These are phyloP conservation scores for Paramormyrops kingsleyae DNA, from an alignment of 2,113 vertebrate species.

Conservation along the genomic window DNA sequence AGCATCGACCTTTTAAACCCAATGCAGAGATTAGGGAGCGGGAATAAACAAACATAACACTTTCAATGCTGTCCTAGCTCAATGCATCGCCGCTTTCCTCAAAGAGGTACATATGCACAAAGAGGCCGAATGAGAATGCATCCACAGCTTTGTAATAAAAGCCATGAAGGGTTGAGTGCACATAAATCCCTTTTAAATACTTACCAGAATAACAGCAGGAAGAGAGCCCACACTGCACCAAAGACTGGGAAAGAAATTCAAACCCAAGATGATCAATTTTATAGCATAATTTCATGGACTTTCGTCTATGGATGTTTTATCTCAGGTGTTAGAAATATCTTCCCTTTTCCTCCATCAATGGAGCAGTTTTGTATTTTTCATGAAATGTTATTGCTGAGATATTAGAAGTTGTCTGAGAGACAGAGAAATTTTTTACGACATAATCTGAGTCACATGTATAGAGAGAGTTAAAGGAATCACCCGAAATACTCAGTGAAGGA, in stretches of 20 bases:
- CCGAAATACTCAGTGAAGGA: not conserved
- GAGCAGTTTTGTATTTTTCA: too few relatives aligned
- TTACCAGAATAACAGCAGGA: not conserved
- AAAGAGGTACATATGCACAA: not conserved
- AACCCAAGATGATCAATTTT: not conserved
- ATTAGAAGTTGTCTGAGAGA: not conserved
- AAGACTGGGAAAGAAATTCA: not conserved
- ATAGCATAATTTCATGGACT: not conserved
- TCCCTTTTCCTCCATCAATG: not conserved
- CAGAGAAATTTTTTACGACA: not conserved
- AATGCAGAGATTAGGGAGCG: not conserved
- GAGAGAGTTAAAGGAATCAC: not conserved
- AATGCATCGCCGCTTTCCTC: not conserved
- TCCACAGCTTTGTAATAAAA: not conserved
- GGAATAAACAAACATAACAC: not conserved
- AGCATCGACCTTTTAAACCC: not conserved
- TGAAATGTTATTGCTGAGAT: not conserved
- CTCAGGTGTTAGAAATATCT: not conserved
- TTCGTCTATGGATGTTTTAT: not conserved
- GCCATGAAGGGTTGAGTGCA: not conserved
- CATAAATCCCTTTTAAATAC: constrained; percentile 5
- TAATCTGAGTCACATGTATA: not conserved
- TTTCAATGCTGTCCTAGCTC: not conserved
- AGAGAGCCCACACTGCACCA: not conserved
- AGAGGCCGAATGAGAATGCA: not conserved